Percentiles rank a stretch among this genome's conserved stretches.
Evolutionary conservation across 92 coral and sea anemone genomes (phyloP).

Genomic region (Plumapathes pennacea): DNA sequence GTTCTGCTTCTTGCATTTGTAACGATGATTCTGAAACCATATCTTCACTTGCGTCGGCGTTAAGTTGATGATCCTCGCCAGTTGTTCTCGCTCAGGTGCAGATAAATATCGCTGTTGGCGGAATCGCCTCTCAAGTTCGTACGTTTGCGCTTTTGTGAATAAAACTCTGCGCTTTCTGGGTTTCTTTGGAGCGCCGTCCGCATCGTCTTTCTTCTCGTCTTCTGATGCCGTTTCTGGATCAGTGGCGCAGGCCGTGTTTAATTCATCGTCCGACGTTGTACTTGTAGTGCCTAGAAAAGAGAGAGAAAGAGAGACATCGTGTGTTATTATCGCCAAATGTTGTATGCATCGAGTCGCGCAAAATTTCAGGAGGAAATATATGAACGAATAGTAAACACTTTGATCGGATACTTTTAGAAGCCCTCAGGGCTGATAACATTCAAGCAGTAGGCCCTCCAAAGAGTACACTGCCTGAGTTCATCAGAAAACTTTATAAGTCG

Average conservation of each 20-base stretch:
- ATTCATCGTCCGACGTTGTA: no score
- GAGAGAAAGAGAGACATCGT: no score
- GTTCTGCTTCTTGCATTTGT: constrained; percentile 97
- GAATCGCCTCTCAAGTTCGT: constrained; percentile 97
- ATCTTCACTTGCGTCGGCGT: constrained; percentile 99
- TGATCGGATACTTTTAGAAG: no score
- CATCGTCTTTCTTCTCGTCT: constrained; percentile 70
- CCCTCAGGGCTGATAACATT: no score
- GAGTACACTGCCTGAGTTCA: no score
- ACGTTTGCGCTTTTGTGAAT: constrained; percentile 95
- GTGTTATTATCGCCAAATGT: no score
- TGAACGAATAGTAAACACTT: no score
- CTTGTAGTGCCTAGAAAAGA: no score
- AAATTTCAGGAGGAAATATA: no score
- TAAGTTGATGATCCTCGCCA: constrained; percentile 89
- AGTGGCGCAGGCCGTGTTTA: constrained; percentile 61
- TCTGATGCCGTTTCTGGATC: constrained; percentile 49
- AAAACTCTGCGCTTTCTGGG: constrained; percentile 98
- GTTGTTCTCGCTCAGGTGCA: constrained; percentile 98
- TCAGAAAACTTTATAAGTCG: no score
- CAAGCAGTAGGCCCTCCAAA: no score
- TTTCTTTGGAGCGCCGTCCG: constrained; percentile 77
- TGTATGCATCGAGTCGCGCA: no score
- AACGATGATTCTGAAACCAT: constrained; percentile 99
- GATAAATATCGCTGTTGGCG: constrained; percentile 95